Evolutionary conservation across 1,140 invertebrate species (phyloP).

Genomic region (Vanessa tameamea): DNA sequence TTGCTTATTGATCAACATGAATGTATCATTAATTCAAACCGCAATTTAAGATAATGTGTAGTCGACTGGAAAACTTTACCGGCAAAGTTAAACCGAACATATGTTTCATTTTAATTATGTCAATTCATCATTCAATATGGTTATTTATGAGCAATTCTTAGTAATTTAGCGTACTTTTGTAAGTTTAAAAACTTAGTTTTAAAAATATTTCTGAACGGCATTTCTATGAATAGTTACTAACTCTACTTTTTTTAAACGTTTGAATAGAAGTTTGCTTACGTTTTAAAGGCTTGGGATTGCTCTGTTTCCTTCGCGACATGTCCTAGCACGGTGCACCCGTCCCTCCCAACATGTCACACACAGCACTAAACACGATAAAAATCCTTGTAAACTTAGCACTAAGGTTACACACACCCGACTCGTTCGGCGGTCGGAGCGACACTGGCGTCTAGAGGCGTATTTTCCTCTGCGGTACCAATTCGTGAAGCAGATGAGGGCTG

Average conservation of each 20-base stretch:
- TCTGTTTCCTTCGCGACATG: slow-evolving; percentile 84
- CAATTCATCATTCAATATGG: too few species aligned
- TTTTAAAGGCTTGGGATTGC: slow-evolving; percentile 84
- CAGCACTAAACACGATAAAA: slow-evolving; percentile 53
- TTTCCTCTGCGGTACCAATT: slow-evolving; percentile 47
- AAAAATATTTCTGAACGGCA: too few species aligned
- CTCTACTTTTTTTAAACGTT: background rate
- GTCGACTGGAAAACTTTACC: slow-evolving; percentile 1
- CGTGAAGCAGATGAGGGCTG: slow-evolving; percentile 53
- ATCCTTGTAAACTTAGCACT: slow-evolving; percentile 43
- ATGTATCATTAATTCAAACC: slow-evolving; percentile 1
- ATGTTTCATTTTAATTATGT: too few species aligned
- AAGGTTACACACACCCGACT: slow-evolving; percentile 40
- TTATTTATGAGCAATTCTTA: too few species aligned
- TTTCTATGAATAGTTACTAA: background rate
- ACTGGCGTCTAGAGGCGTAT: slow-evolving; percentile 54
- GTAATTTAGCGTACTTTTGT: background rate
- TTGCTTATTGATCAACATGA: background rate
- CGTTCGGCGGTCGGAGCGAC: slow-evolving; percentile 46
- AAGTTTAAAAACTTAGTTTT: background rate
- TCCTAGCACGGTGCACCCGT: slow-evolving; percentile 60
- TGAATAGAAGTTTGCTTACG: slow-evolving; percentile 71
- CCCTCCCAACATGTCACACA: slow-evolving; percentile 66
- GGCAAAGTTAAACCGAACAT: too few species aligned
- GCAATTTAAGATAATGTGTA: background rate